Base-by-base conservation (phyloP, 1,140 invertebrate genomes). In the Hestina assimilis region DNA sequence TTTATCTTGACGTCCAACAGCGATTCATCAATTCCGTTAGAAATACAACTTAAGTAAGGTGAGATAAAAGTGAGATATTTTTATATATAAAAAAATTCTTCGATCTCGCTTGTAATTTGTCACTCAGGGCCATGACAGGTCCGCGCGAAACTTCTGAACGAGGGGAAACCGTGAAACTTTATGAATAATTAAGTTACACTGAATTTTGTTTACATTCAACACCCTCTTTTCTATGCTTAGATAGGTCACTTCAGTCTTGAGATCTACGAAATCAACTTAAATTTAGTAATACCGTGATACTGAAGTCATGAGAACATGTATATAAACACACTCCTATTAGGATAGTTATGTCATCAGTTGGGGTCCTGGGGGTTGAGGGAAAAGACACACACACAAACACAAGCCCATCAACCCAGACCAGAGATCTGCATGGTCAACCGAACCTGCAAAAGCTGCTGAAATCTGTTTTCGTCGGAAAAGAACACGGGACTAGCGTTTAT, bases 151-250 rank as follows among this genome's bases (percentile, higher is more conserved):
- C 58, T 74, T 72, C 66, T 46, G 40, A 65, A 58, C 52, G 62
- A 59, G 65, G 75, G 72, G 76, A 75, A 76, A 78, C 59, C 59
- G 64, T 63, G 61, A 72, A 76, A 79, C 75, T 74, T 79, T 84
- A 77, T 84, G 79, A 84, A 84, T 84, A 82, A 84, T 82, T 82
- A 79, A 84, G 66, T 75, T 63, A 63, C 58, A 28, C 58, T 45
- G 17, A 51, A 28, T 47, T 45, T 59, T 63, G 79, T 72, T 81
- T 71, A 52, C 66, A 67, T 69, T 73, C 57, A 38, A 56, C 57
- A 61, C 38, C 28, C 41, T 55, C 41, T 28, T 38, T 24, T 4
- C 17, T 46, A 11, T 45, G 7, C 23, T 55, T 52, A 67, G 57
- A 55, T 63, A 51, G 72, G 71, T 72, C 62, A 68, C 68, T 79